Conservation (phyloP, 2,113 vertebrate species). For the Pardalotus punctatus region DNA sequence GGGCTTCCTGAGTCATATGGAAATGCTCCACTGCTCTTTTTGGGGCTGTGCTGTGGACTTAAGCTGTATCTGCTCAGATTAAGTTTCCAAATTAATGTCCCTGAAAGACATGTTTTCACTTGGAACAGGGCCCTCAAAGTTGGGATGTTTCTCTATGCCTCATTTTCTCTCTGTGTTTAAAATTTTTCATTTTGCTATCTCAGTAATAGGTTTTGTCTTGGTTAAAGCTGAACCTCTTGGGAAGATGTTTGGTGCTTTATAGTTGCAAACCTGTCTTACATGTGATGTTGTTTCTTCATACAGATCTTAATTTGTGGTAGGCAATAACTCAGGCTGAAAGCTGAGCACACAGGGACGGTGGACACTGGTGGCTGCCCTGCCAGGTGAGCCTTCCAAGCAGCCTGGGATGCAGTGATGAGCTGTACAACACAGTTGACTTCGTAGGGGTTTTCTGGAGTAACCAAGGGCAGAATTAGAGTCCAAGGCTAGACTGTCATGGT, state of each 20-base stretch:
- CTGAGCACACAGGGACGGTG: not conserved
- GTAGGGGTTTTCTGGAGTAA: slow-evolving; percentile 15
- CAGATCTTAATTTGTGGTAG: not conserved
- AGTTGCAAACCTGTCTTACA: not conserved
- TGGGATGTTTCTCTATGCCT: not conserved
- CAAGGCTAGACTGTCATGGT: slow-evolving; percentile 59
- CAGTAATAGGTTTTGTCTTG: not conserved
- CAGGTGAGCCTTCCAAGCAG: not conserved
- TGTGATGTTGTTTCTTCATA: not conserved
- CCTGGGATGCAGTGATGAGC: accelerated
- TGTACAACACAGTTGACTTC: not conserved
- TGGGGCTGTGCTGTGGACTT: not conserved
- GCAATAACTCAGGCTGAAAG: not conserved
- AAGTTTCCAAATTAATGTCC: not conserved
- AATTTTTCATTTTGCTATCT: not conserved
- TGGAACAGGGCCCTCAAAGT: not conserved
- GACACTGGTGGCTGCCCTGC: accelerated
- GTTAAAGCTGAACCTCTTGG: not conserved
- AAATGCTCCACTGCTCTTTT: not conserved
- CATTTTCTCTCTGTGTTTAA: not conserved
- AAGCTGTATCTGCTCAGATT: not conserved
- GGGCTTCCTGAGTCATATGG: slow-evolving; percentile 8
- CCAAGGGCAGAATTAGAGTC: slow-evolving; percentile 7
- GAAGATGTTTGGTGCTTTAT: not conserved
- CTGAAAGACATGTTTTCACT: not conserved